Evolutionary conservation across 2,113 vertebrate species (phyloP), one percentile per base, ranked within the genome.

Genomic region (Tachycineta bicolor): DNA sequence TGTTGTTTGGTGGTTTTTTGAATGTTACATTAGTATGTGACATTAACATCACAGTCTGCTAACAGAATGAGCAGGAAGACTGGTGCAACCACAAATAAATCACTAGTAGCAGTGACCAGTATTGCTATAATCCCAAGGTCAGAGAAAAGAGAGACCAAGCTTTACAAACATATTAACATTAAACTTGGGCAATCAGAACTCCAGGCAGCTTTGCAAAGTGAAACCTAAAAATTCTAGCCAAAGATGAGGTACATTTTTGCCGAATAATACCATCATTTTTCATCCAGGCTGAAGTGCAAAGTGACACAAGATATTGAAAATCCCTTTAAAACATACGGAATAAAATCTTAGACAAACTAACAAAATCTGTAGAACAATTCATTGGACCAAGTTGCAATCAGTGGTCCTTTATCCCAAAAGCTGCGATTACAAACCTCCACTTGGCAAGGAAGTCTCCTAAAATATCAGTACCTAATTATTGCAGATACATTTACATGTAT

Each of bases 171-270:
- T 10, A 88, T 90, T 88, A 83, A 82, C 55, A 88, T 76, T 88
- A 80, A 96, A 83, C 23, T 69, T 64, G 8, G 47, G 79, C 75
- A 90, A 80, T 92, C 88, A 74, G 10, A 53, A 77, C 49, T 76
- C 47, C 12, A 3, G 71, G 64, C 64, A 87, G 34, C 71, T 86
- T 88, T 68, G 39, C 73, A 91, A 90, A 89, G 23, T 10, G 39
- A 92, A 89, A 39, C 33, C 93, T 71, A 93, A 88, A 87, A 92
- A 56, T 83, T 92, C 76, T 80, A 89, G 37, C 79, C 88, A 90
- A 88, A 89, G 68, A 79, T 86, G 84, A 67, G 59, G 46, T 94
- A 80, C 50, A 21, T 83, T 88, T 93, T 85, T 77, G 55, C 33
- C 41, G 47, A 85, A 83, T 83, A 90, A 50, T 83, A 46, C 25